Percentiles rank a stretch among this genome's conserved stretches.
phyloP scores from a whole-genome alignment of 2,797 vertebrate species.

The Chloroceryle inda region DNA sequence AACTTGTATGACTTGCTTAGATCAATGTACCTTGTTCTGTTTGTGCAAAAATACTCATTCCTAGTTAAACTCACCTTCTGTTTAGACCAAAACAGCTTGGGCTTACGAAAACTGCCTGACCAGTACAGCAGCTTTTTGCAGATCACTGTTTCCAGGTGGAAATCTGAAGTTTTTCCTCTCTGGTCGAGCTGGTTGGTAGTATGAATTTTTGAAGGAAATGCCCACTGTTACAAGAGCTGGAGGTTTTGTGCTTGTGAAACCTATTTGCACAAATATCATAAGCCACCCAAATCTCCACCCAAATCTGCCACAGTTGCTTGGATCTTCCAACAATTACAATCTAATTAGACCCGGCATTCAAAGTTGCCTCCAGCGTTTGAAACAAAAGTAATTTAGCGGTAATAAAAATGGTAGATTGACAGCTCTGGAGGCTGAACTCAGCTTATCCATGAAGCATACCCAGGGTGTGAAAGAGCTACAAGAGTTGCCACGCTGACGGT shows the following conservation, averaged over 20 bases:
- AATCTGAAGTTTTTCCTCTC: not conserved
- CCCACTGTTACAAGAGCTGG: not conserved
- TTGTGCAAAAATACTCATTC: constrained; percentile 18
- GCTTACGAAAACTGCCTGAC: not conserved
- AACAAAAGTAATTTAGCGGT: constrained; percentile 72
- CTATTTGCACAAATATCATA: constrained; percentile 4
- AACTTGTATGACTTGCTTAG: not conserved
- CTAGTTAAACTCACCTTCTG: not conserved
- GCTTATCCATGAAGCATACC: not conserved
- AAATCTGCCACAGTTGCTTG: constrained; percentile 52
- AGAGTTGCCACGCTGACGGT: not conserved
- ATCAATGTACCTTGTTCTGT: not conserved
- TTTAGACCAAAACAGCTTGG: not conserved
- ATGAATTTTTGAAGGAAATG: not conserved
- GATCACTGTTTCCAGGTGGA: not conserved
- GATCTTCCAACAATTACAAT: constrained; percentile 61
- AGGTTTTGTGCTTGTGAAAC: constrained; percentile 1
- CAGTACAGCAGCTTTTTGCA: not conserved
- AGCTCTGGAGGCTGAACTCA: constrained; percentile 47
- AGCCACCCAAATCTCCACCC: constrained; percentile 5
- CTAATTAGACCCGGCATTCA: constrained; percentile 69
- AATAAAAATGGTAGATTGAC: constrained; percentile 72
- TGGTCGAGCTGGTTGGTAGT: not conserved
- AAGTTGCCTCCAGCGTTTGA: constrained; percentile 70
- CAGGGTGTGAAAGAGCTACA: not conserved